Evolutionary conservation across 64 coral and sea anemone species (phyloP).

Genomic region (Montipora sp.): DNA sequence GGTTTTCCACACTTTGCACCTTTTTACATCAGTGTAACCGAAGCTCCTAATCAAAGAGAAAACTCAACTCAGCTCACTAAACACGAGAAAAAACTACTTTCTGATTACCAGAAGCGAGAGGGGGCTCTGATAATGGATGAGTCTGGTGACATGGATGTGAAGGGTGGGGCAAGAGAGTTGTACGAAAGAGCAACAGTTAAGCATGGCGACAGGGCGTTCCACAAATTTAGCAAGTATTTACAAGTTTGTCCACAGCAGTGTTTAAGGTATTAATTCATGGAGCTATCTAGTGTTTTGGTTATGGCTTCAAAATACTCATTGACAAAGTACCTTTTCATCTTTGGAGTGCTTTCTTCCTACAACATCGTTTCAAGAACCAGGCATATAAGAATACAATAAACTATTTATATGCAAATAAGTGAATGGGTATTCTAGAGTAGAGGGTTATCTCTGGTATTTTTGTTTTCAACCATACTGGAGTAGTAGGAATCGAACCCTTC

Average conservation of each 20-base stretch:
- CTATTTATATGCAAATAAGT: too few species aligned
- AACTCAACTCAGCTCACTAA: constrained; percentile 26
- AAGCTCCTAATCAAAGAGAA: not conserved
- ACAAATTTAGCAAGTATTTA: constrained; percentile 79
- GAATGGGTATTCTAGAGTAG: too few species aligned
- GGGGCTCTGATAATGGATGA: constrained; percentile 46
- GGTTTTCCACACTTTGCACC: constrained; percentile 31
- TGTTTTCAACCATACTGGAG: too few species aligned
- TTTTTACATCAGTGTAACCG: constrained; percentile 79
- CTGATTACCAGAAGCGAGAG: constrained; percentile 65
- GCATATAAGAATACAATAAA: too few species aligned
- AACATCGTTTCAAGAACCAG: too few species aligned
- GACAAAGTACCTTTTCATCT: too few species aligned
- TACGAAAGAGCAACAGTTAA: constrained; percentile 73
- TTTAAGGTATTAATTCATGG: constrained; percentile 45
- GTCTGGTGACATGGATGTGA: not conserved
- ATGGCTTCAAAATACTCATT: too few species aligned
- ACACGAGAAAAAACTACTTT: constrained; percentile 73
- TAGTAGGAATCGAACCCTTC: too few species aligned
- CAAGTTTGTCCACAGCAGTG: constrained; percentile 78
- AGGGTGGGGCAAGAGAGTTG: constrained; percentile 4
- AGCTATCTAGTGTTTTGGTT: too few species aligned
- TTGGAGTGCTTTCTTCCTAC: not conserved
- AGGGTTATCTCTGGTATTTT: too few species aligned
- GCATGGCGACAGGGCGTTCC: constrained; percentile 77